Base-by-base conservation (phyloP, 2,888 invertebrate genomes). In the Teleogryllus oceanicus region DNA sequence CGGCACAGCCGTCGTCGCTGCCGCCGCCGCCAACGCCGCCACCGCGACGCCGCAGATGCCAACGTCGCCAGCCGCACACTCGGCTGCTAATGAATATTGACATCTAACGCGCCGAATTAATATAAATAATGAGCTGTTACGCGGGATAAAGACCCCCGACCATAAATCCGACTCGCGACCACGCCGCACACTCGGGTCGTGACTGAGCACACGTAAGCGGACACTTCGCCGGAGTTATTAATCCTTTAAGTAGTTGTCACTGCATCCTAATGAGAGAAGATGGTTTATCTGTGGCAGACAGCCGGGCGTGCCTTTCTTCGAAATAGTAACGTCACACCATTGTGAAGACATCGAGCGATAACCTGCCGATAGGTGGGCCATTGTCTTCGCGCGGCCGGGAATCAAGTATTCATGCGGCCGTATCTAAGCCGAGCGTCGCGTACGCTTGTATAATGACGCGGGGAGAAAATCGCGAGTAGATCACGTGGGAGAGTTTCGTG, bases 81-180 rank as follows among this genome's bases (percentile, higher is more conserved):
- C n/a, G 16, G n/a, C 62, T 62, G n/a, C 16, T 13, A 62, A 62
- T 62, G 62, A 62, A 18, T 62, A 62, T 62, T n/a, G 62, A 62
- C 62, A 62, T n/a, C 16, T 62, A 13, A 62, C 62, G 62, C n/a
- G 62, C n/a, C n/a, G 62, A 62, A 62, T 62, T 62, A 62, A 62
- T 62, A 62, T 62, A 62, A 62, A 62, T 62, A 62, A 62, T 62
- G 62, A 62, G n/a, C 62, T n/a, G 62, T 62, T 62, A 13, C n/a
- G 13, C 62, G n/a, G 62, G n/a, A 62, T 13, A 62, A 62, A 62
- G 62, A 62, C n/a, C 62, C 18, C 62, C n/a, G 62, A n/a, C 16
- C 62, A 62, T 62, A 62, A 62, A 62, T 62, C n/a, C 62, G n/a
- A 62, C 37, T 62, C 62, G 62, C 62, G 62, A 18, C 13, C 13